Base-by-base conservation (phyloP, 2,888 invertebrate genomes). In the Azorinus chamasolen region DNA sequence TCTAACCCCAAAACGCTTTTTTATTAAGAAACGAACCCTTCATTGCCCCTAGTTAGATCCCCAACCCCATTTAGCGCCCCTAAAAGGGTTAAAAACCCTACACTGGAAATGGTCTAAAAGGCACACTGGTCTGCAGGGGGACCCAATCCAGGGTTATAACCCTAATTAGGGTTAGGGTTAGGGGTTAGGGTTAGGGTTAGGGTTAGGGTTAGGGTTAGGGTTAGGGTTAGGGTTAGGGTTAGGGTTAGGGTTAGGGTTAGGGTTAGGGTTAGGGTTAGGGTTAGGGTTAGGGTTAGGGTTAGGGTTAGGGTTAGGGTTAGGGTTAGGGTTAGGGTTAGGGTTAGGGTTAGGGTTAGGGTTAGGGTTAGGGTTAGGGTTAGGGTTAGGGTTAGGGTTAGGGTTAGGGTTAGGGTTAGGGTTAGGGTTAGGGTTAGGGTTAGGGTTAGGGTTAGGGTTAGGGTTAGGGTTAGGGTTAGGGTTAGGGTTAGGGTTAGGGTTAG, bases 281-380 rank as follows among this genome's bases (percentile, higher is more conserved):
- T 78, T 80, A 76, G 79, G 83, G 78, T 76, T 78, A 80, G 78
- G 76, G 70, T 83, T 73, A 70, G 83, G 76, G 76, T 83, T 73
- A 77, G 68, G 72, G 63, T 72, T 68, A 58, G 71, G n/a, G n/a
- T n/a, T 57, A 57, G 65, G 65, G 65, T 65, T 65, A 68, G 68
- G 58, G 59, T 68, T 68, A 58, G 68, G n/a, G n/a, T n/a, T n/a
- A 53, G 68, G 58, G 41, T 70, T 53, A 43, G 62, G 61, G 50
- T 69, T n/a, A n/a, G n/a, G 62, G 59, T 62, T 75, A 57, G 72
- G 72, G 69, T 66, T 71, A 59, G 68, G 71, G 74, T 71, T 74
- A 63, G 74, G 74, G 69, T 72, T 69, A 69, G 73, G 82, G 71
- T 82, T 75, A 75, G 75, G 78, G 76, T 75, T 72, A 71, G 75